Percentiles rank a stretch among this genome's conserved stretches.
Conservation (phyloP, 2,888 invertebrate species). For the Blastobasis adustella region DNA sequence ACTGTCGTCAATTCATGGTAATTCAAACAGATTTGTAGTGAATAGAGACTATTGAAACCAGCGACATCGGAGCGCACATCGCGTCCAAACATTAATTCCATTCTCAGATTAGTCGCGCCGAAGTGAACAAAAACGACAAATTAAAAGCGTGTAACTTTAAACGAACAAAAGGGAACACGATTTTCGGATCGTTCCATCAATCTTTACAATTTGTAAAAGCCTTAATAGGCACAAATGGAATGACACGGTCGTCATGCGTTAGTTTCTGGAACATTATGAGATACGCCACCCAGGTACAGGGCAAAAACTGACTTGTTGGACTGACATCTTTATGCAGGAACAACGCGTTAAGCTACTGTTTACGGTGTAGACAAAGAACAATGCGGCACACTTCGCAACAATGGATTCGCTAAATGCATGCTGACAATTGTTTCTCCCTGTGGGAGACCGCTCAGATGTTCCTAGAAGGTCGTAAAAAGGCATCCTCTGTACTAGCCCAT, state of each 20-base stretch:
- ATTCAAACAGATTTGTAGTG: too few relatives aligned
- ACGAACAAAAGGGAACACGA: not conserved
- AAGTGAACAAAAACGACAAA: slow-evolving; percentile 1
- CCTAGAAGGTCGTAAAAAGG: slow-evolving; percentile 35
- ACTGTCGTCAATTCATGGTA: too few relatives aligned
- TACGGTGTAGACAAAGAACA: slow-evolving; percentile 19
- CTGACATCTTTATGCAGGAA: slow-evolving; percentile 24
- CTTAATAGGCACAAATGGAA: slow-evolving; percentile 21
- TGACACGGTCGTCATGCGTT: slow-evolving; percentile 28
- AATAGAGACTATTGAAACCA: too few relatives aligned
- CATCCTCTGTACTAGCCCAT: slow-evolving; percentile 23
- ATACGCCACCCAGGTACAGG: not conserved
- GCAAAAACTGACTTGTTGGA: not conserved
- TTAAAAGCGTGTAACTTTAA: slow-evolving; percentile 4
- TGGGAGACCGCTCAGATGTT: slow-evolving; percentile 36
- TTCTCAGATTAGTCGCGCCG: not conserved
- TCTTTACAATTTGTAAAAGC: slow-evolving; percentile 16
- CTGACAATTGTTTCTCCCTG: slow-evolving; percentile 41
- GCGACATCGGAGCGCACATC: too few relatives aligned
- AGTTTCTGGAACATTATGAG: slow-evolving; percentile 36
- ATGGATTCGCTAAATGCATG: slow-evolving; percentile 26
- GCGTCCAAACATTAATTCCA: too few relatives aligned
- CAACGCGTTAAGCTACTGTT: slow-evolving; percentile 49
- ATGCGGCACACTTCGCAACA: slow-evolving; percentile 35
- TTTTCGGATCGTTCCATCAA: slow-evolving; percentile 14